phyloP scores from a whole-genome alignment of 2,888 invertebrate species.

The Spilarctia lutea region DNA sequence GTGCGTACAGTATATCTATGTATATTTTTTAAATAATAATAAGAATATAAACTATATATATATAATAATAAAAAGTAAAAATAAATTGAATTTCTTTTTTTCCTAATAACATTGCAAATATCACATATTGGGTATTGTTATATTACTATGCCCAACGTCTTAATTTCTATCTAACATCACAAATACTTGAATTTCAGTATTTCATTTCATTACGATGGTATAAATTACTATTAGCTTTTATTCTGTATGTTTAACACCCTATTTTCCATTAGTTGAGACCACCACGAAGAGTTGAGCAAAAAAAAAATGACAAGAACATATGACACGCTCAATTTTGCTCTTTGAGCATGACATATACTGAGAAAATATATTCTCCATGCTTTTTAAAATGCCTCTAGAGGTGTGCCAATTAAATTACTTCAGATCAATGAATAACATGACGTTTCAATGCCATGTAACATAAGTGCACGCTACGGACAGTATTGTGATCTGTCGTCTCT shows the following conservation, averaged over 20 bases:
- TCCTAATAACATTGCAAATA: neutral
- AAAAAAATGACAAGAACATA: neutral
- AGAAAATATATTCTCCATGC: neutral
- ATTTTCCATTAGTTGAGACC: neutral
- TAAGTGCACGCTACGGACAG: neutral
- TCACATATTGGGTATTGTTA: neutral
- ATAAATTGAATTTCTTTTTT: no score
- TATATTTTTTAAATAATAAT: no score
- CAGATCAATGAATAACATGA: neutral
- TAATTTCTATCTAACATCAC: conserved; percentile 53
- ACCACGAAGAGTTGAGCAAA: neutral
- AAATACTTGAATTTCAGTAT: conserved; percentile 33
- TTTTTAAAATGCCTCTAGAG: neutral
- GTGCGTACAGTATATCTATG: no score
- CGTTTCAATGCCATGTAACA: neutral
- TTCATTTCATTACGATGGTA: conserved; percentile 6
- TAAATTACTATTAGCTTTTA: neutral
- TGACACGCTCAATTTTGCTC: neutral
- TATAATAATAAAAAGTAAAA: no score
- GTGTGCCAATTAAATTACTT: neutral
- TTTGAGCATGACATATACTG: neutral
- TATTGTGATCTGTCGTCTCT: neutral
- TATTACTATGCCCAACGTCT: neutral
- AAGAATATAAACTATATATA: no score
- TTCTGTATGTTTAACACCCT: neutral